Conservation (phyloP, 2,113 vertebrate species). For the Mobula hypostoma region DNA sequence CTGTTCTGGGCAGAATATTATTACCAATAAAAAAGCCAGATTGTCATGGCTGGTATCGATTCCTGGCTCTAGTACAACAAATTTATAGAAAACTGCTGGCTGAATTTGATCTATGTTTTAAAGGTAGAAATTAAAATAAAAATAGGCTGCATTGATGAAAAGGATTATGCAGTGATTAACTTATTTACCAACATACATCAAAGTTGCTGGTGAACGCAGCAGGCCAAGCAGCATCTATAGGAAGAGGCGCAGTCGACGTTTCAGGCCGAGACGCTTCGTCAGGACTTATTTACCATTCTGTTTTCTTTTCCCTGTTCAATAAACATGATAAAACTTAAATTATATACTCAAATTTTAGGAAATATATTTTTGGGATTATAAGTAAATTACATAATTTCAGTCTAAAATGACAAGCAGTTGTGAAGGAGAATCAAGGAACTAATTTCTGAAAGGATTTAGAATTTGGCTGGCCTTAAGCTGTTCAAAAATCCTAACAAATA, state of each 20-base stretch:
- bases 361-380: neutral
- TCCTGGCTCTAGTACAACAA: neutral
- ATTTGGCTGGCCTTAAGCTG: neutral
- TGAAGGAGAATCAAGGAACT: neutral
- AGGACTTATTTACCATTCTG: neutral
- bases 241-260: too few relatives aligned
- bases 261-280: too few relatives aligned
- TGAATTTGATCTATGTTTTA: neutral
- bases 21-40: neutral
- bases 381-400: too few relatives aligned
- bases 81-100: neutral
- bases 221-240: too few relatives aligned
- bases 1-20: neutral
- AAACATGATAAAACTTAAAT: neutral
- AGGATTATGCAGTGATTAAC: neutral
- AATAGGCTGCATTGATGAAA: neutral
- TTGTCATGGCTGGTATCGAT: conserved; percentile 13
- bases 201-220: too few relatives aligned
- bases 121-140: neutral
- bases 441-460: neutral
- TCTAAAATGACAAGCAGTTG: neutral
- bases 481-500: neutral
- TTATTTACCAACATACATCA: too few relatives aligned
- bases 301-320: too few relatives aligned
- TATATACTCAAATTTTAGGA: neutral